Conservation (phyloP, 2,888 invertebrate genomes). For the Antheraea assamensis region DNA sequence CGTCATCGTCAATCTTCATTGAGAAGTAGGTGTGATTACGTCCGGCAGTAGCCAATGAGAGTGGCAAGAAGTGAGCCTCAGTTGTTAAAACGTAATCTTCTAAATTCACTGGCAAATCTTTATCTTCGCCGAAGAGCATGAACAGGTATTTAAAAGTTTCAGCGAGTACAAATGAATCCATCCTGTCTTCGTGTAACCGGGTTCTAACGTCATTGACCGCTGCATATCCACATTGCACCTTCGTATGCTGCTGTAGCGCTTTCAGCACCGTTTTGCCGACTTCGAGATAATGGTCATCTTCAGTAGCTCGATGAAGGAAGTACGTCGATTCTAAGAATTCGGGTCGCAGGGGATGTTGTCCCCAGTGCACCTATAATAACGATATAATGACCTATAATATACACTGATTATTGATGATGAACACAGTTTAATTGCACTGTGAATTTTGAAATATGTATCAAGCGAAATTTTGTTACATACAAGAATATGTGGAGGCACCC, state of each 20-base stretch:
- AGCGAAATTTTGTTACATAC: no score
- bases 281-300: constrained; percentile 96
- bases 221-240: constrained; percentile 98
- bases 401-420: background rate
- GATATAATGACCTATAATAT: background rate
- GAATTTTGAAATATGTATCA: no score
- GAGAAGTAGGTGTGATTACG: constrained; percentile 75
- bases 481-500: no score
- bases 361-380: constrained; percentile 93
- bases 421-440: background rate
- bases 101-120: constrained; percentile 90
- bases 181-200: constrained; percentile 95
- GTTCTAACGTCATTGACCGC: constrained; percentile 98
- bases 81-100: constrained; percentile 95
- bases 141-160: constrained; percentile 99
- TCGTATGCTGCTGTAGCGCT: constrained; percentile 93
- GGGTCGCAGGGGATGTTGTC: constrained; percentile 97
- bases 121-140: constrained; percentile 93
- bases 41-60: constrained; percentile 87
- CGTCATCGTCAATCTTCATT: constrained; percentile 74
- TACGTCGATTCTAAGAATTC: constrained; percentile 99
- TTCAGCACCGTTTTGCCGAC: constrained; percentile 94
- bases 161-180: constrained; percentile 99
- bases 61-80: constrained; percentile 97
- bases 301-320: constrained; percentile 97